Evolutionary conservation across 2,113 vertebrate species (phyloP), one percentile per base, ranked within the genome.

Genomic region (Myrmecobius fasciatus): DNA sequence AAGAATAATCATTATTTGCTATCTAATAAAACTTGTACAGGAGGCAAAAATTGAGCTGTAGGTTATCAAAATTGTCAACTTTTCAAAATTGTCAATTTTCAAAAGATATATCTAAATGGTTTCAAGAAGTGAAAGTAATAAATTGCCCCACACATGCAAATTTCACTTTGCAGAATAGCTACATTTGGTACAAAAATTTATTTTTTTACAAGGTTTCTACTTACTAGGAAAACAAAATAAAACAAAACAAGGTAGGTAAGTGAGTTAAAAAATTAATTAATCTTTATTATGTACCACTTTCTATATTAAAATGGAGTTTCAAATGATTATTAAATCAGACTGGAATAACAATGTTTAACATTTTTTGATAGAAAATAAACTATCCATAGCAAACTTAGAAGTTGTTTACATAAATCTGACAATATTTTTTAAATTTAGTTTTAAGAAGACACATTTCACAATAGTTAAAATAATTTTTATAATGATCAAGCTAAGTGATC

Each of bases 351-450:
- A n/a, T 54, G 49, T 49, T 91, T 48, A 25, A n/a, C 52, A 92
- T 67, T 52, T 10, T 36, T 90, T 89, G 89, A 60, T 26, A 91
- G 49, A 94, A 95, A 95, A 11, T 52, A 88, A 10, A 90, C 0
- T 83, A 91, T 53, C 95, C 92, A 96, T 56, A 95, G 83, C 8
- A 95, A 96, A 97, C 94, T 92, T 91, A 93, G 31, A 95, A 46
- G 94, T 17, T 91, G 54, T 94, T 95, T 95, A 94, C 0, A 92
- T 17, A 47, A 60, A 90, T 47, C 2, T 17, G 25, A 94, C 47
- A 94, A 94, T 3, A 28, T n/a, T 11, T 52, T 53, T 96, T 93
- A 90, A 36, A 67, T 46, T 95, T 92, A 89, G 43, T 53, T 93
- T 93, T 92, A 95, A 89, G 12, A 54, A 17, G 11, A 51, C 31